phyloP scores from a whole-genome alignment of 2,888 invertebrate species.

The Pharmacophagus antenor region DNA sequence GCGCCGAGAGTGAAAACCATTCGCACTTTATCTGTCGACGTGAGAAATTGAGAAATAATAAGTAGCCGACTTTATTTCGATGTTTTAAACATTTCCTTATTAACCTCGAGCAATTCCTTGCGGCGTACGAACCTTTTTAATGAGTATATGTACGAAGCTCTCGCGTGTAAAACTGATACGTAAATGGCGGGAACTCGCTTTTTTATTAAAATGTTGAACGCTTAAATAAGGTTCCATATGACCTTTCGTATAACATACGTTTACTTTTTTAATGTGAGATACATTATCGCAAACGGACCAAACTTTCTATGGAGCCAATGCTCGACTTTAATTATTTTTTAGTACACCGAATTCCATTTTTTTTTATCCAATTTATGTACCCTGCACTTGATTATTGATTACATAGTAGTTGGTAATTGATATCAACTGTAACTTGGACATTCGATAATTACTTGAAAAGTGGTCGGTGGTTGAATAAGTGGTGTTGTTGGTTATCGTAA shows the following conservation, averaged over 20 bases:
- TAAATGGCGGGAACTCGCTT: constrained; percentile 13
- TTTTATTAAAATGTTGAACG: constrained; percentile 21
- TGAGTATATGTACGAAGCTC: constrained; percentile 1
- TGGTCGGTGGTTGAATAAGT: neutral
- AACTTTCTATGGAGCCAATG: constrained; percentile 13
- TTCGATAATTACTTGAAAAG: constrained; percentile 1
- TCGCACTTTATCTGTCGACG: constrained; percentile 39
- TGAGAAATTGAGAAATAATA: constrained; percentile 40
- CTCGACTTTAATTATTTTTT: constrained; percentile 15
- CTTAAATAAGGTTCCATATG: constrained; percentile 21
- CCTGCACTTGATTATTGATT: constrained; percentile 1
- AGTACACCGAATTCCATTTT: neutral
- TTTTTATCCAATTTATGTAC: neutral
- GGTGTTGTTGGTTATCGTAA: neutral
- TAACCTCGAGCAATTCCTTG: constrained; percentile 26
- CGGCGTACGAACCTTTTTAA: constrained; percentile 30
- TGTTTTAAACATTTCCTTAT: constrained; percentile 34
- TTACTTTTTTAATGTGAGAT: constrained; percentile 19
- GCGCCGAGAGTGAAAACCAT: constrained; percentile 37
- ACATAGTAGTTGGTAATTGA: constrained; percentile 2
- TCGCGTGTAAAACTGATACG: constrained; percentile 19
- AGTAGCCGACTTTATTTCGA: constrained; percentile 34
- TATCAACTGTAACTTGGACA: constrained; percentile 3
- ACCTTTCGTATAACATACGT: constrained; percentile 17
- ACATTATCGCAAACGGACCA: constrained; percentile 3